Evolutionary conservation across 2,113 vertebrate genomes (phyloP).

Genomic region (Phaetusa simplex): DNA sequence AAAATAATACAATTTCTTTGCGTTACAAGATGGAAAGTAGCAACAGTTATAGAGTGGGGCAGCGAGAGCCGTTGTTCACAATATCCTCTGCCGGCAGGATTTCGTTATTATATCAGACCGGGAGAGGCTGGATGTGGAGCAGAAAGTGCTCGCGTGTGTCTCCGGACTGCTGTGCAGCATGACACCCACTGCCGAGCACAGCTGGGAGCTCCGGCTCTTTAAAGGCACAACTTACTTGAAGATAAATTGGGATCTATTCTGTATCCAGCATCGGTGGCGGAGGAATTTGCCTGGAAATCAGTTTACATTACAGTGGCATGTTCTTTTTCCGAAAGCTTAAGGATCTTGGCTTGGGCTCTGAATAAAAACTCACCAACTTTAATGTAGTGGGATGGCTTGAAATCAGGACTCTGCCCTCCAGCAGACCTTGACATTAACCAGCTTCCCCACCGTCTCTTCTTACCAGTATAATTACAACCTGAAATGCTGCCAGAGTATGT

Average conservation of each 20-base stretch:
- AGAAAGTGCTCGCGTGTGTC: background rate
- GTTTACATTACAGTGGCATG: background rate
- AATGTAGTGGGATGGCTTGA: slow-evolving; percentile 2
- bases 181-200: accelerated
- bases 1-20: background rate
- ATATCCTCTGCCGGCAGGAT: background rate
- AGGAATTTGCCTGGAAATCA: background rate
- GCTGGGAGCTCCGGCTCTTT: background rate
- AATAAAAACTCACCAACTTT: background rate
- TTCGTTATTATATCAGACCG: background rate
- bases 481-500: background rate
- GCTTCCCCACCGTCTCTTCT: background rate
- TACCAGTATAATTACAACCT: background rate
- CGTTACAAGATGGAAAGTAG: background rate
- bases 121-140: background rate
- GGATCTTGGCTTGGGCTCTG: background rate
- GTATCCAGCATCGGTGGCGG: background rate
- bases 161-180: background rate
- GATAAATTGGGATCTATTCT: background rate
- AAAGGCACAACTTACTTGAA: background rate
- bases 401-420: background rate
- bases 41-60: background rate
- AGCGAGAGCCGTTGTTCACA: background rate
- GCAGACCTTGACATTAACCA: slow-evolving; percentile 21
- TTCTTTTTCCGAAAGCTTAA: background rate